Evolutionary conservation across 2,888 invertebrate species (phyloP), one percentile per base, ranked within the genome.

Genomic region (Bedellia somnulentella): DNA sequence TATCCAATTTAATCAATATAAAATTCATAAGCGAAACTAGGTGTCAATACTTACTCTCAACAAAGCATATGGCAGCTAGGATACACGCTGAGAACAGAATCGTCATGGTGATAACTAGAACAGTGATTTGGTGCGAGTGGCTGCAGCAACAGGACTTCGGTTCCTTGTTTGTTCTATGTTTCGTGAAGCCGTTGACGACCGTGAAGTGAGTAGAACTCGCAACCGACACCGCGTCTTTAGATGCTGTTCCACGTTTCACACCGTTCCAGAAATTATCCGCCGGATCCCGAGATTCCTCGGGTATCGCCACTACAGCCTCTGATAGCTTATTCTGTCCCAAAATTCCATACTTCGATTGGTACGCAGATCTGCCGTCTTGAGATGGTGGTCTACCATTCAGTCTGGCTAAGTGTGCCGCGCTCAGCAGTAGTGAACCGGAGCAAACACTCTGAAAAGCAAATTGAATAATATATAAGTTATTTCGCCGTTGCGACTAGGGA

Each of bases 151-250:
- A 86, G 27, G 81, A 73, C 46, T 78, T 79, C 26, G 70, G 70
- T 42, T 79, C 79, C 47, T 84, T 83, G 37, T 75, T 78, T 37
- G 80, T 68, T 50, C 82, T 80, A 37, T 80, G 79, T 46, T 85
- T 80, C 31, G 82, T 81, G 44, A 85, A 81, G 32, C 87, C 87
- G 54, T 90, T 90, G 36, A 91, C 86, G 32, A 91, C 87, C 8
- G 91, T 91, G 57, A 91, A 91, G 61, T 91, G 90, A 50, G 87
- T 90, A 36, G 90, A 90, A 64, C 90, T 90, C 30, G 89, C 90
- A 35, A 89, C 78, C 22, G 90, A 90, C 34, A 81, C 79, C 29
- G 81, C 80, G 56, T 90, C 90, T 25, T 57, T 58, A 16, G 85
- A 82, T 33, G 54, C 56, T 2, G 66, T 56, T 14, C 58, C 62